Base-by-base conservation (phyloP, 2,888 invertebrate species). In the Ectemnius cavifrons region DNA sequence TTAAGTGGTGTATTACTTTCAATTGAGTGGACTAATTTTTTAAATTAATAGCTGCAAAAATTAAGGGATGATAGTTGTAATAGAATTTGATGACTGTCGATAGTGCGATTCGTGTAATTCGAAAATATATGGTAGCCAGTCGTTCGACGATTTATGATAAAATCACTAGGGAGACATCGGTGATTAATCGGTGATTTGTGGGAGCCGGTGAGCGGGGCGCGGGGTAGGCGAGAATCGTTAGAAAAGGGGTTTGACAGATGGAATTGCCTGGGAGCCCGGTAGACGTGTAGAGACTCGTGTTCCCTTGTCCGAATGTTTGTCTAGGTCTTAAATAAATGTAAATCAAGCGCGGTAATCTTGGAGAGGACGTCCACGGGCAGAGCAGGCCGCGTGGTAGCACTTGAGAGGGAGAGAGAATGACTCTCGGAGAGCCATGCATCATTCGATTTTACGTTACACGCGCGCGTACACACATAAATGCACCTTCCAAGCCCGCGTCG, bases 321-420 rank as follows among this genome's bases (percentile, higher is more conserved):
- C 81, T 81, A 83, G 83, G 83, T 78, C 85, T 84, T 83, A 85
- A 86, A 86, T 84, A 86, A 86, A 86, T 85, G 85, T 85, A 86
- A 87, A 85, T 82, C 85, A 84, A 84, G 75, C 82, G 75, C 78
- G 79, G 82, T 82, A 82, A 85, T 83, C 82, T 80, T 79, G 72
- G 68, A 64, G 37, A 69, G 82, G 73, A 71, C 68, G 67, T 74
- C 65, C 49, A 67, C 80, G 65, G 67, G 57, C 63, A 37, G 37
- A 0, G 37, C 37, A 11, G 37, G 37, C 37, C 37, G 8, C 37
- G 11, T 37, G 37, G 37, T 37, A 37, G 37, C 37, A 37, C 8
- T 37, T 8, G 8, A 37, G 37, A 4, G 2, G 37, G 37, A 37
- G 37, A 37, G 37, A 37, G 52, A 16, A 16, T 37, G 63, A 75